Percentiles rank a stretch among this genome's conserved stretches.
Conservation (phyloP, 2,113 vertebrate genomes). For the Turnix velox region DNA sequence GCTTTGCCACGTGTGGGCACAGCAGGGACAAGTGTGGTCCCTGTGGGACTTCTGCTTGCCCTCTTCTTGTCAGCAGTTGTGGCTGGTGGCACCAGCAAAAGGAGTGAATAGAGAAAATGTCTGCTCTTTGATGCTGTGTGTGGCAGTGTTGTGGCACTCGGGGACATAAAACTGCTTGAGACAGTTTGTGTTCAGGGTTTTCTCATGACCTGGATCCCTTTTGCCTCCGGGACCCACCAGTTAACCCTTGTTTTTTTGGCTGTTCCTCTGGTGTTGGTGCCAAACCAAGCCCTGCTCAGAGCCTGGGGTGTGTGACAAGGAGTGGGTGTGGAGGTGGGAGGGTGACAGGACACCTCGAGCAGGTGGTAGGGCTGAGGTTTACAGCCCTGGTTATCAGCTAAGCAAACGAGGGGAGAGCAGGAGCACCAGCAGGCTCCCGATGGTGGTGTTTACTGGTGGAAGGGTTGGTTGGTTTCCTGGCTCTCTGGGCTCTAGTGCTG, state of each 20-base stretch:
- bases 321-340: neutral
- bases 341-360: rapidly evolving
- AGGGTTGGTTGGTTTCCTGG: neutral
- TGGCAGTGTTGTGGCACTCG: neutral
- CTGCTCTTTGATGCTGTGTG: neutral
- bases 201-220: neutral
- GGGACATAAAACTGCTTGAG: rapidly evolving
- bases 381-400: neutral
- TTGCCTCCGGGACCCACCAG: neutral
- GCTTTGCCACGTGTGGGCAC: rapidly evolving
- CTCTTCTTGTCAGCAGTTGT: rapidly evolving
- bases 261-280: rapidly evolving
- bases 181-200: neutral
- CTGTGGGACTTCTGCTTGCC: neutral
- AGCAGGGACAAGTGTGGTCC: rapidly evolving
- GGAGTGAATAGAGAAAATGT: neutral
- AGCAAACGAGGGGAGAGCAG: neutral
- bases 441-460: neutral
- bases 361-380: neutral
- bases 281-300: rapidly evolving
- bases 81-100: neutral
- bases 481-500: neutral
- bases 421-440: neutral
- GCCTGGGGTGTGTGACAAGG: rapidly evolving
- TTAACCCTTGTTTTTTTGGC: neutral